Evolutionary conservation across 2,113 vertebrate species (phyloP).

Genomic region (Isichthys henryi): DNA sequence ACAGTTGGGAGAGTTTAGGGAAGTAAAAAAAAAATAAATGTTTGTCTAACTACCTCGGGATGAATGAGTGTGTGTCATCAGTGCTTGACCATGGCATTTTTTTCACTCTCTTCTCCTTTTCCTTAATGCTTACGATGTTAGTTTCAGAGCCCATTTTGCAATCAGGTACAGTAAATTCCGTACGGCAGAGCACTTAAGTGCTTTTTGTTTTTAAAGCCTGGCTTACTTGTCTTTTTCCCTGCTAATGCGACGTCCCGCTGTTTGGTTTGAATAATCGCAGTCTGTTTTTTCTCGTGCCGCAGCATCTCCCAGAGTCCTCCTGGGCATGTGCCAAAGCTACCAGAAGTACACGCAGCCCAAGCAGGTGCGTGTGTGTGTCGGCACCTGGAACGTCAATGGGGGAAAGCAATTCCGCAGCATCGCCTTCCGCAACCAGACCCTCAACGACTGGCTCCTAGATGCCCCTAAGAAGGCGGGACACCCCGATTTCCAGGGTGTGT

Average conservation of each 20-base stretch:
- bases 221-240: background rate
- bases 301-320: slow-evolving; percentile 89
- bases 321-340: slow-evolving; percentile 92
- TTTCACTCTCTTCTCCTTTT: slow-evolving; percentile 44
- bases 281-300: slow-evolving; percentile 31
- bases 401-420: slow-evolving; percentile 97
- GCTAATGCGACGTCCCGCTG: background rate
- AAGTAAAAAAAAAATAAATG: background rate
- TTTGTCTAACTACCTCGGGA: background rate
- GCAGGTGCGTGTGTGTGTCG: slow-evolving; percentile 79
- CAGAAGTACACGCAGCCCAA: slow-evolving; percentile 86
- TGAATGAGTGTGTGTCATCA: background rate
- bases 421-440: slow-evolving; percentile 93
- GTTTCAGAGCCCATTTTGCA: slow-evolving; percentile 96
- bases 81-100: background rate
- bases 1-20: background rate
- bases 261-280: background rate
- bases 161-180: slow-evolving; percentile 87
- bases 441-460: slow-evolving; percentile 95
- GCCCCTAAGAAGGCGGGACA: slow-evolving; percentile 80
- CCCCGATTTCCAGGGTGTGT: slow-evolving; percentile 84
- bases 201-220: background rate
- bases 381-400: slow-evolving; percentile 96
- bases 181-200: slow-evolving; percentile 8
- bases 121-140: slow-evolving; percentile 69